These are phyloP conservation scores for Epinephelus moara DNA, from an alignment of 2,113 vertebrate species.

Conservation along the genomic window DNA sequence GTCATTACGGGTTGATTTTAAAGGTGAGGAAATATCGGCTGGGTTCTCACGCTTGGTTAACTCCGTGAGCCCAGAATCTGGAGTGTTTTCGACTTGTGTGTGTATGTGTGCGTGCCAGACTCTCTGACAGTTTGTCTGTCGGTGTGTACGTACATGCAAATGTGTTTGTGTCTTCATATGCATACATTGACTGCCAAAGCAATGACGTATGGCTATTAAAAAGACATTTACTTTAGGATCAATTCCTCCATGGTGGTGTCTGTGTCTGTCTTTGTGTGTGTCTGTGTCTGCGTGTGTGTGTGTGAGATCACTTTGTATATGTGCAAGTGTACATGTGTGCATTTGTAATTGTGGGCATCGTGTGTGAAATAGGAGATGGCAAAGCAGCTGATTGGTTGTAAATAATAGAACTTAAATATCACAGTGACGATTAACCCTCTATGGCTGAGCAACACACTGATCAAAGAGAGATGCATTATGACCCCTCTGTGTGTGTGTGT, in stretches of 20 bases:
- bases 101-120: slow-evolving; percentile 8
- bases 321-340: slow-evolving; percentile 15
- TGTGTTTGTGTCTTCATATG: slow-evolving; percentile 62
- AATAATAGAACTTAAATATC: slow-evolving; percentile 81
- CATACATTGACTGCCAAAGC: slow-evolving; percentile 64
- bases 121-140: slow-evolving; percentile 30
- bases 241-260: slow-evolving; percentile 17
- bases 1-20: slow-evolving; percentile 83
- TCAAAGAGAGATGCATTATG: slow-evolving; percentile 62
- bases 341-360: slow-evolving; percentile 43
- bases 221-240: slow-evolving; percentile 58
- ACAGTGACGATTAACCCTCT: slow-evolving; percentile 66
- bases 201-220: slow-evolving; percentile 72
- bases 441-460: slow-evolving; percentile 45
- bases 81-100: slow-evolving; percentile 73
- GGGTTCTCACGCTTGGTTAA: slow-evolving; percentile 84
- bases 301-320: slow-evolving; percentile 1
- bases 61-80: slow-evolving; percentile 79
- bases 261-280: slow-evolving; percentile 20
- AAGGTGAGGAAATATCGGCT: slow-evolving; percentile 83
- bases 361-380: slow-evolving; percentile 52
- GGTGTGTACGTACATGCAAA: slow-evolving; percentile 46
- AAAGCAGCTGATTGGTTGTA: slow-evolving; percentile 76
- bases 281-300: slow-evolving; percentile 16
- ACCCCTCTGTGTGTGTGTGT: slow-evolving; percentile 23